Evolutionary conservation across 2,113 vertebrate genomes (phyloP).

Genomic region (Xenopus laevis): DNA sequence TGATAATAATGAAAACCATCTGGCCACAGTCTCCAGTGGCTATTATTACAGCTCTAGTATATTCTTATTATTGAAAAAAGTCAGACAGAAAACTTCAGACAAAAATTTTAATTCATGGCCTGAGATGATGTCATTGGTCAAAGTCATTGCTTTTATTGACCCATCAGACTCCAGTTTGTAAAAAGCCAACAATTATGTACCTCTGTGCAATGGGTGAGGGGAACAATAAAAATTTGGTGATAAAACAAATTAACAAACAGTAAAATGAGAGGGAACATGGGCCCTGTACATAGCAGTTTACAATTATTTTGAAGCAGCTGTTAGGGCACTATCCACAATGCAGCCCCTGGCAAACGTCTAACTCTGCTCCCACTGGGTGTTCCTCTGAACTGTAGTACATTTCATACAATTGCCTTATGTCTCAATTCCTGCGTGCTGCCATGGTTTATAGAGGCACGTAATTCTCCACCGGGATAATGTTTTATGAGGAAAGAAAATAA

Average conservation of each 20-base stretch:
- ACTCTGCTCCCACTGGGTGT: background rate
- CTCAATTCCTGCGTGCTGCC: background rate
- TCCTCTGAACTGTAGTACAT: background rate
- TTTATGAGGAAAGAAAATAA: background rate
- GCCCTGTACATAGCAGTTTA: background rate
- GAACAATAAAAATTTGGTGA: background rate
- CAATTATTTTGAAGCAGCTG: background rate
- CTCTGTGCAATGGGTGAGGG: background rate
- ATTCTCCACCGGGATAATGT: background rate
- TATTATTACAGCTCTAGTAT: no score
- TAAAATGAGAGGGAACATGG: background rate
- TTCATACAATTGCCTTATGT: background rate
- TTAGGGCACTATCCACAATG: background rate
- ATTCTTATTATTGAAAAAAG: no score
- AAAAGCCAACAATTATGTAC: no score
- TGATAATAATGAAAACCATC: no score
- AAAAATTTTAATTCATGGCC: no score
- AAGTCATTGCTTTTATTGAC: no score
- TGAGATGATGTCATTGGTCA: no score
- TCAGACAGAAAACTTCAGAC: no score
- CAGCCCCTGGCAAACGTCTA: background rate
- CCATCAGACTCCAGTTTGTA: no score
- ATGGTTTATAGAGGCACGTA: background rate
- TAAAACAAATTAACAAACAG: background rate
- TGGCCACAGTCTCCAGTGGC: no score